A percentile compares a stretch with the other conserved stretches of the same genome.
Evolutionary conservation across 2,797 vertebrate species (phyloP).

Genomic region (Emydoidea blandingii): DNA sequence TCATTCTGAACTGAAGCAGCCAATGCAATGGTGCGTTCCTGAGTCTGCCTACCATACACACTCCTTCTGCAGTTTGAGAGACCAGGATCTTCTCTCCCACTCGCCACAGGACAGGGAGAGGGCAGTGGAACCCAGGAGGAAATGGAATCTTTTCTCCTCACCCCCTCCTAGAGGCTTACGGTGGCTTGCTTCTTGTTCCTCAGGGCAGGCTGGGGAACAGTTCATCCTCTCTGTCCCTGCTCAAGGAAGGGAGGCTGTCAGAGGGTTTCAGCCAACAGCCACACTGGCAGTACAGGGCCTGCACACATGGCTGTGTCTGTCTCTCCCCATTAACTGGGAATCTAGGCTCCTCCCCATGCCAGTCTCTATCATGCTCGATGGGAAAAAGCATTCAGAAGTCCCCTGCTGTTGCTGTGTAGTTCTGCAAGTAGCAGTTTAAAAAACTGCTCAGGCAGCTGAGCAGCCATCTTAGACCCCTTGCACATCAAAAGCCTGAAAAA

Average conservation of each 20-base stretch:
- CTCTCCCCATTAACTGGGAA: background rate
- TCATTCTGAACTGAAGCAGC: background rate
- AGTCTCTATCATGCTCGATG: background rate
- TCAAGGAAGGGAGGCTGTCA: background rate
- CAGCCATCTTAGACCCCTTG: background rate
- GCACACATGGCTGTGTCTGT: background rate
- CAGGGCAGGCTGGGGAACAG: slow-evolving; percentile 2
- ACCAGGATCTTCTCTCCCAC: slow-evolving; percentile 10
- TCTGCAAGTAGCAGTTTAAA: background rate
- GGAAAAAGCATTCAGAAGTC: background rate
- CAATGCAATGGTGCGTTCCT: background rate
- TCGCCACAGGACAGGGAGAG: background rate
- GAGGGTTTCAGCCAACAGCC: background rate
- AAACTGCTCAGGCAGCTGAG: background rate
- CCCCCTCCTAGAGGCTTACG: background rate
- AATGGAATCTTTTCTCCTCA: background rate
- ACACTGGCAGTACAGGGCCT: background rate
- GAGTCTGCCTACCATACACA: background rate
- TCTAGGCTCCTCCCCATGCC: background rate
- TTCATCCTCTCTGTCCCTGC: background rate
- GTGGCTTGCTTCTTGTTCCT: slow-evolving; percentile 8
- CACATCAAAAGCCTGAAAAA: slow-evolving; percentile 12
- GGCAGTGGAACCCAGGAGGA: slow-evolving; percentile 18
- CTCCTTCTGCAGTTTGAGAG: background rate
- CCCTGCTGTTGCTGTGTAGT: background rate